A percentile compares a stretch with the other conserved stretches of the same genome.
These are phyloP conservation scores for Cebidichthys violaceus DNA, from an alignment of 2,113 vertebrate species.

Conservation along the genomic window DNA sequence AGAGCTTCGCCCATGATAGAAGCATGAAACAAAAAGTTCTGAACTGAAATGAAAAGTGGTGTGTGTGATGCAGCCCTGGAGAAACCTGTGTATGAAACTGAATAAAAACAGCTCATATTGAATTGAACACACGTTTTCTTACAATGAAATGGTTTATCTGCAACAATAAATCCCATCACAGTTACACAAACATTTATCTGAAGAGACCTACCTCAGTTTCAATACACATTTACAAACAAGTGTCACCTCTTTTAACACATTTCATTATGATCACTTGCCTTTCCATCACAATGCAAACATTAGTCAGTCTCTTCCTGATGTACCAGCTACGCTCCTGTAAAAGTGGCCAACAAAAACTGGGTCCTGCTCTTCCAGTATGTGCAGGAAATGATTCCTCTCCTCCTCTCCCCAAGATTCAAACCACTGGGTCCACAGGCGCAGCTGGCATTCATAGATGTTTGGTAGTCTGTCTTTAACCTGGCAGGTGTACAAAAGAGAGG, in stretches of 20 bases:
- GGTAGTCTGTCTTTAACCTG: slow-evolving; percentile 86
- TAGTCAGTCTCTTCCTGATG: slow-evolving; percentile 83
- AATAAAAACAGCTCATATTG: slow-evolving; percentile 16
- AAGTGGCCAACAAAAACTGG: slow-evolving; percentile 87
- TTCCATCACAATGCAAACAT: not conserved
- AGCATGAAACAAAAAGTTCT: not conserved
- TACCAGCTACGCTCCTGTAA: slow-evolving; percentile 86
- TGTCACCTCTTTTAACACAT: slow-evolving; percentile 8
- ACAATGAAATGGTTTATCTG: slow-evolving; percentile 12
- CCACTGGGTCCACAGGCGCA: slow-evolving; percentile 93
- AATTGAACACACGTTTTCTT: slow-evolving; percentile 2
- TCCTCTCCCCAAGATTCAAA: slow-evolving; percentile 91
- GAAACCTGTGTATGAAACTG: not conserved
- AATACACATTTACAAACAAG: not conserved
- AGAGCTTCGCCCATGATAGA: not conserved
- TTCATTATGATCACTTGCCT: not conserved
- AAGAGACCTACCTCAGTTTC: not conserved
- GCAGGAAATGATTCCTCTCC: slow-evolving; percentile 89
- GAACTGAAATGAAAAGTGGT: slow-evolving; percentile 8
- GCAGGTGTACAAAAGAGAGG: not conserved
- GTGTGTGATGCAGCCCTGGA: not conserved
- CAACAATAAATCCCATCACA: slow-evolving; percentile 5
- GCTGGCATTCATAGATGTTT: slow-evolving; percentile 92
- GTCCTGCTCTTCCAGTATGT: slow-evolving; percentile 85
- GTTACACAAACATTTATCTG: slow-evolving; percentile 5